Evolutionary conservation across 1,140 invertebrate species (phyloP).

Genomic region (Pollicipes pollicipes): DNA sequence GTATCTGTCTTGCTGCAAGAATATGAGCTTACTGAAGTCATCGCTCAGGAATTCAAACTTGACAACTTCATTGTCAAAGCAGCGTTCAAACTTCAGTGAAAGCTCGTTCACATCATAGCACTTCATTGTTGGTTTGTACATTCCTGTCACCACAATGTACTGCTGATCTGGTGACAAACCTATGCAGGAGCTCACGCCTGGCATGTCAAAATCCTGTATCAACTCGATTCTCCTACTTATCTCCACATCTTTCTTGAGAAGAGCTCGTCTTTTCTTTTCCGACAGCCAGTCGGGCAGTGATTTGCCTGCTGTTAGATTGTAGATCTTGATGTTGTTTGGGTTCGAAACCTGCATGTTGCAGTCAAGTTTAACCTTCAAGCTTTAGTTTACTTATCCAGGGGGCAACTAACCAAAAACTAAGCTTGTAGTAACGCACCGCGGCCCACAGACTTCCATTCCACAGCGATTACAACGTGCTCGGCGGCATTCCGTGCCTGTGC

Average conservation of each 20-base stretch:
- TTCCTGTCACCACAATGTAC: constrained; percentile 79
- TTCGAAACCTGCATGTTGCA: not conserved
- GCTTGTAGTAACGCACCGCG: too few relatives aligned
- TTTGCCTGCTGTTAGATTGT: constrained; percentile 90
- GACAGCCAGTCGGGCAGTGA: constrained; percentile 90
- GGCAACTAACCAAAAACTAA: too few relatives aligned
- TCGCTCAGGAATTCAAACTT: constrained; percentile 71
- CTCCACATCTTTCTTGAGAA: constrained; percentile 79
- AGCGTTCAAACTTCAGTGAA: constrained; percentile 95
- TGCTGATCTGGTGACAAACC: constrained; percentile 77
- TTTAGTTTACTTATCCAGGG: too few relatives aligned
- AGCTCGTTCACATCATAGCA: constrained; percentile 93
- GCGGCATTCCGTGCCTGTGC: too few relatives aligned
- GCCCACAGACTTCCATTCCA: too few relatives aligned
- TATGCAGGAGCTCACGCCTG: constrained; percentile 69
- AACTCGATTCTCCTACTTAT: constrained; percentile 78
- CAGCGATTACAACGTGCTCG: too few relatives aligned
- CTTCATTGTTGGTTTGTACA: constrained; percentile 89
- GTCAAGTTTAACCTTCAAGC: too few relatives aligned
- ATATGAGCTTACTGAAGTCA: constrained; percentile 68
- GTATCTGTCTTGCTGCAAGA: constrained; percentile 49
- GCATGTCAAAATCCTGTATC: constrained; percentile 99
- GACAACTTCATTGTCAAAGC: constrained; percentile 88
- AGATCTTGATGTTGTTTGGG: constrained; percentile 86
- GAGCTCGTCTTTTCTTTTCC: constrained; percentile 62